A percentile compares a stretch with the other conserved stretches of the same genome.
These are phyloP conservation scores for Megalonaias nervosa DNA, from an alignment of 1,140 invertebrate genomes.

Conservation along the genomic window DNA sequence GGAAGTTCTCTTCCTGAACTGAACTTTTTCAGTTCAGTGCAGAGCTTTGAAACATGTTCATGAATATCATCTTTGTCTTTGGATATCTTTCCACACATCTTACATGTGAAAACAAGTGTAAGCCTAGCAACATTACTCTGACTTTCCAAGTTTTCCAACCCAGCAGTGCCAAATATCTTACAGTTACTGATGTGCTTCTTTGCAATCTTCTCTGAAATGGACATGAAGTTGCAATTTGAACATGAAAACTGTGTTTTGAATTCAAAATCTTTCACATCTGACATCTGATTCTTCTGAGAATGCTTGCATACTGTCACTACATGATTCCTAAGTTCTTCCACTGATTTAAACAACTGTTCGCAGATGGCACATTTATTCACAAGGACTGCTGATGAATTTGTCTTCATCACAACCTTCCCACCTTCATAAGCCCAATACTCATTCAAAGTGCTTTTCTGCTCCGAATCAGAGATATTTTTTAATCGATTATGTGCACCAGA, in stretches of 20 bases:
- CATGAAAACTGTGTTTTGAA: conserved; percentile 12
- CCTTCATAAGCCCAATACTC: too few species aligned
- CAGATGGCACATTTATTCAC: conserved; percentile 21
- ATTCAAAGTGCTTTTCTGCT: too few species aligned
- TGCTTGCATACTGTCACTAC: conserved; percentile 14
- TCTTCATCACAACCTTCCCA: too few species aligned
- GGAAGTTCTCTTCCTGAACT: conserved; percentile 5
- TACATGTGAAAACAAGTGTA: conserved; percentile 6
- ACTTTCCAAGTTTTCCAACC: too few species aligned
- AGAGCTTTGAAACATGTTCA: conserved; percentile 25
- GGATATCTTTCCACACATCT: conserved; percentile 27
- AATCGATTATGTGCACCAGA: too few species aligned
- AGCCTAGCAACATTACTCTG: conserved; percentile 5
- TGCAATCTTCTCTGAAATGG: conserved; percentile 6
- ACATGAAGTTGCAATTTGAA: conserved; percentile 22
- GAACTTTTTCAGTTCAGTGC: conserved; percentile 25
- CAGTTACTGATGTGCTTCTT: conserved; percentile 20
- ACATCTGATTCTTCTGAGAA: neutral
- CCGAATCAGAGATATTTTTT: too few species aligned
- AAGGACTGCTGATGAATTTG: too few species aligned
- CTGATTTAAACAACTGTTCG: conserved; percentile 5
- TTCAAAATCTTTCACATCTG: conserved; percentile 6
- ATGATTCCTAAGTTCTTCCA: conserved; percentile 25
- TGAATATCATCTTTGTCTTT: conserved; percentile 6
- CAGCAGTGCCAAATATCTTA: neutral